Percentiles rank a stretch among this genome's conserved stretches.
phyloP scores from a whole-genome alignment of 2,888 invertebrate genomes.

The Fragum fragum region DNA sequence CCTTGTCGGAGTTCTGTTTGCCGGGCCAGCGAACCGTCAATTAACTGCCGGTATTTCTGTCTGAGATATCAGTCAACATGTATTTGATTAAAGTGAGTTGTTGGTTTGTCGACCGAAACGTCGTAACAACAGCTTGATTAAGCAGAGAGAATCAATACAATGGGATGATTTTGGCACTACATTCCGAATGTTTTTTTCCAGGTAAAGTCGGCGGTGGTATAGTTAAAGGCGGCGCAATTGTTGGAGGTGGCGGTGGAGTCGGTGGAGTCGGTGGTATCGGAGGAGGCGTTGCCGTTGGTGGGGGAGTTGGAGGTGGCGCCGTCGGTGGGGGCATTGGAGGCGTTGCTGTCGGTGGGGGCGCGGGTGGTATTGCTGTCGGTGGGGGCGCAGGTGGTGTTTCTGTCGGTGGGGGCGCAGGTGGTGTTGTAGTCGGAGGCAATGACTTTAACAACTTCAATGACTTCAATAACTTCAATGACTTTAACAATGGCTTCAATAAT shows the following conservation, averaged over 20 bases:
- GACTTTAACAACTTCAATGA: slow-evolving; percentile 31
- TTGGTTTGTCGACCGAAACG: no score
- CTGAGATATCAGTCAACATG: no score
- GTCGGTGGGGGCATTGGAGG: not conserved
- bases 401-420: slow-evolving; percentile 12
- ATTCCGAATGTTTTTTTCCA: no score
- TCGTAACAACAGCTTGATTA: no score
- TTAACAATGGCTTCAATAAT: slow-evolving; percentile 37
- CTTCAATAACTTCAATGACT: slow-evolving; percentile 10
- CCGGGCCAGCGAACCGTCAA: no score
- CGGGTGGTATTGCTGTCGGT: not conserved
- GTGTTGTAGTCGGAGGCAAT: not conserved
- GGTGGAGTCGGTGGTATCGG: not conserved
- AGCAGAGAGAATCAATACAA: no score
- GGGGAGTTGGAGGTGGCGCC: not conserved
- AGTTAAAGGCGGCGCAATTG: not conserved
- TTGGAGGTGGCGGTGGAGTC: not conserved
- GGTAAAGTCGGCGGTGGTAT: slow-evolving; percentile 11
- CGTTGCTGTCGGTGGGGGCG: not conserved
- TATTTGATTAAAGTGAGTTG: no score
- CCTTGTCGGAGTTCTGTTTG: no score
- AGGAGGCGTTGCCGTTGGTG: not conserved
- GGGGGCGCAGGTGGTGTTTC: slow-evolving; percentile 6
- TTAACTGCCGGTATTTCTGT: no score
- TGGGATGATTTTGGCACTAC: no score